A percentile compares a stretch with the other conserved stretches of the same genome.
phyloP scores from a whole-genome alignment of 2,797 vertebrate species.

The Botia almorhae region DNA sequence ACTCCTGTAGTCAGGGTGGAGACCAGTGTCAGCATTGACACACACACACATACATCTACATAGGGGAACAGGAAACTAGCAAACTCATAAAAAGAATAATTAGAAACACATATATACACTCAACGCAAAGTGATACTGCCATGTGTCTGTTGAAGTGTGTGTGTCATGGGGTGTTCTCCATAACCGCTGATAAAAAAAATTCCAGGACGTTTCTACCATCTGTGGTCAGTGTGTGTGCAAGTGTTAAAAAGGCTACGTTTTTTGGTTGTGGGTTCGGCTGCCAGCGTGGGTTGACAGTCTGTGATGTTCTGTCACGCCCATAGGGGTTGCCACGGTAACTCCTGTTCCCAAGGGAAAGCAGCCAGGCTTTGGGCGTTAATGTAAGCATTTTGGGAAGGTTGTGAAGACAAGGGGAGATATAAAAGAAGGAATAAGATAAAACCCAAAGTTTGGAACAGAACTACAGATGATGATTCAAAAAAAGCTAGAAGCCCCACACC shows the following conservation, averaged over 20 bases:
- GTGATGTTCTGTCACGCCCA: slow-evolving; percentile 56
- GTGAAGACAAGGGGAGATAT: slow-evolving; percentile 6
- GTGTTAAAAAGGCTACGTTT: neutral
- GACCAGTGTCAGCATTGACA: slow-evolving; percentile 46
- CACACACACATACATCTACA: slow-evolving; percentile 38
- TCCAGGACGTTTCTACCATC: slow-evolving; percentile 22
- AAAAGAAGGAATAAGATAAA: slow-evolving; percentile 5
- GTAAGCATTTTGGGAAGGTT: slow-evolving; percentile 14
- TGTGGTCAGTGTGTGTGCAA: slow-evolving; percentile 5
- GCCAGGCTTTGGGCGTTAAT: slow-evolving; percentile 27
- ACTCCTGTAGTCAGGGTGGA: slow-evolving; percentile 62
- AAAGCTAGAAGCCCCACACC: slow-evolving; percentile 1
- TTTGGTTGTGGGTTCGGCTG: slow-evolving; percentile 55
- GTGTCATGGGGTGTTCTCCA: slow-evolving; percentile 5
- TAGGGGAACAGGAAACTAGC: slow-evolving; percentile 69
- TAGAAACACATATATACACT: slow-evolving; percentile 75
- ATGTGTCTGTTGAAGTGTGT: slow-evolving; percentile 11
- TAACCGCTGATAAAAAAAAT: slow-evolving; percentile 25
- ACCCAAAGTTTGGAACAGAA: slow-evolving; percentile 29
- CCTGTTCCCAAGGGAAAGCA: slow-evolving; percentile 47
- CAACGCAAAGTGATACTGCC: neutral
- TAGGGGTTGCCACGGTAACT: slow-evolving; percentile 58
- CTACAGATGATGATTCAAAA: slow-evolving; percentile 12
- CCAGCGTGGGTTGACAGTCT: slow-evolving; percentile 46
- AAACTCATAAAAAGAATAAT: slow-evolving; percentile 79